These are phyloP conservation scores for Glaucidium brasilianum DNA, from an alignment of 2,113 vertebrate species.

Conservation along the genomic window DNA sequence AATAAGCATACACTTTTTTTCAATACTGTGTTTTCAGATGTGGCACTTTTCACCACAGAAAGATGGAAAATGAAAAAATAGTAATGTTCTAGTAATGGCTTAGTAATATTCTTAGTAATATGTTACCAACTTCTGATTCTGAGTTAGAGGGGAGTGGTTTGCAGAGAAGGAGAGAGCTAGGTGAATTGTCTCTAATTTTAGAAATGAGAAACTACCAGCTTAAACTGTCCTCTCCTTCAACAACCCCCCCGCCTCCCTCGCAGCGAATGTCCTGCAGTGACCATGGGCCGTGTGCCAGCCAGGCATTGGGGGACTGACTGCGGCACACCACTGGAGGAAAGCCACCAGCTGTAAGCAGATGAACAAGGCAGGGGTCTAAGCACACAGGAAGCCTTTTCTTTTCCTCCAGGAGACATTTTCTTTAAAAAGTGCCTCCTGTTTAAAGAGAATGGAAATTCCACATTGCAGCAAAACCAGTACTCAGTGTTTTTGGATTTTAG, in stretches of 20 bases:
- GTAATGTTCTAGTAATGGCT: neutral
- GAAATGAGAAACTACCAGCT: neutral
- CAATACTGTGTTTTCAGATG: neutral
- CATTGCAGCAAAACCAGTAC: neutral
- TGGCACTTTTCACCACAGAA: neutral
- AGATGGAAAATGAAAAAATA: neutral
- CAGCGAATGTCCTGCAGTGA: rapidly evolving
- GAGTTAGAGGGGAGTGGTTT: neutral
- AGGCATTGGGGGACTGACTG: rapidly evolving
- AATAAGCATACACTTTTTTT: neutral
- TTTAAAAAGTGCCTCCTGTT: neutral
- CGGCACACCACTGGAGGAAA: rapidly evolving
- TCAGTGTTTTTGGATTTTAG: rapidly evolving
- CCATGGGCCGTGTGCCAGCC: too few species aligned
- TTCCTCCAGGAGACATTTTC: neutral
- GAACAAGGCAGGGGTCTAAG: neutral
- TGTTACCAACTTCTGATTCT: neutral
- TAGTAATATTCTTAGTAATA: neutral
- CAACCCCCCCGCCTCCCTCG: rapidly evolving
- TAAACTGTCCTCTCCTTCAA: neutral
- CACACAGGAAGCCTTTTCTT: neutral
- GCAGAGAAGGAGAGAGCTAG: neutral
- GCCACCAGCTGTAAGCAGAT: neutral
- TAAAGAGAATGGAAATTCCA: neutral
- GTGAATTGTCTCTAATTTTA: neutral